Percentiles rank a stretch among this genome's conserved stretches.
These are phyloP conservation scores for Timema cristinae DNA, from an alignment of 2,888 invertebrate species.

Conservation along the genomic window DNA sequence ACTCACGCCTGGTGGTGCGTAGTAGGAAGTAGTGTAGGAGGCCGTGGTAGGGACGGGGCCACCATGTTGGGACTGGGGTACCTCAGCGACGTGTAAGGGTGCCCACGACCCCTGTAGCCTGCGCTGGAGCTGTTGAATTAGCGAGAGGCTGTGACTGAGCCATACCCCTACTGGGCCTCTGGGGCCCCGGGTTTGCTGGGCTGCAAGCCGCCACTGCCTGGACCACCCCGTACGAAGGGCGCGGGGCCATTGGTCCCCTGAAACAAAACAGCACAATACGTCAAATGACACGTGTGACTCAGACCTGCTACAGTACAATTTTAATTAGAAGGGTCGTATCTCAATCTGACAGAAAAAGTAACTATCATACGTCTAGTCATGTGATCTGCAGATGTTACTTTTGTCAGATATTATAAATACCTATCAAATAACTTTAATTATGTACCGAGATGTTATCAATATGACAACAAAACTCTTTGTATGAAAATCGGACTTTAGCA, in stretches of 20 bases:
- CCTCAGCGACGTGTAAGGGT: slow-evolving; percentile 44
- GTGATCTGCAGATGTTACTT: no score
- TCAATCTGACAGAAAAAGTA: no score
- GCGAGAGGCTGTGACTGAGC: slow-evolving; percentile 33
- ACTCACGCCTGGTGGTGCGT: slow-evolving; percentile 33
- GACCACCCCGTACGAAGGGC: slow-evolving; percentile 27
- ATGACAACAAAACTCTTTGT: no score
- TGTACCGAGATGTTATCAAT: no score
- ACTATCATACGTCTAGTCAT: no score
- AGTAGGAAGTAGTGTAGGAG: slow-evolving; percentile 53
- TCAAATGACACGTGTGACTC: neutral
- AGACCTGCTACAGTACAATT: no score
- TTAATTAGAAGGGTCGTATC: no score
- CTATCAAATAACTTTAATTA: no score
- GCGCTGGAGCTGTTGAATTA: slow-evolving; percentile 37
- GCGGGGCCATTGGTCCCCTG: slow-evolving; percentile 42
- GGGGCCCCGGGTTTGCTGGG: slow-evolving; percentile 36
- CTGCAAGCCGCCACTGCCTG: slow-evolving; percentile 32
- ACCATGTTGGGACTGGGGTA: slow-evolving; percentile 39
- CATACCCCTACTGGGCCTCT: slow-evolving; percentile 28
- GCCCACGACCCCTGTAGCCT: slow-evolving; percentile 33
- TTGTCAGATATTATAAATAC: no score
- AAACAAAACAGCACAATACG: slow-evolving; percentile 31
- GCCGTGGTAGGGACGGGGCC: slow-evolving; percentile 49
- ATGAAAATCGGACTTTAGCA: no score